phyloP scores from a whole-genome alignment of 1,140 invertebrate species.

The Drosophila triauraria region DNA sequence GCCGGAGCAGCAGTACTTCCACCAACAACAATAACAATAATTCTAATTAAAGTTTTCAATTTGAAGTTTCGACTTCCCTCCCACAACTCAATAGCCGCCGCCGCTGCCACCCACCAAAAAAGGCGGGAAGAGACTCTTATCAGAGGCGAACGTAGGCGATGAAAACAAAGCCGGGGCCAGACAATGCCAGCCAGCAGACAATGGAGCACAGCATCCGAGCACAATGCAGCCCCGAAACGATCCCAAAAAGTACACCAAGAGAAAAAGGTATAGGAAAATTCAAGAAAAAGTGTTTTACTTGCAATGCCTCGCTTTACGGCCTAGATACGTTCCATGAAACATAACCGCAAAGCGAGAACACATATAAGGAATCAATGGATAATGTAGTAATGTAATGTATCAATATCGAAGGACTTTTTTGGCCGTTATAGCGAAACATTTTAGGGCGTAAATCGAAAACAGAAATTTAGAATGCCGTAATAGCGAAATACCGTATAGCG shows the following conservation, averaged over 20 bases:
- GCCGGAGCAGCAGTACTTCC: slow-evolving; percentile 19
- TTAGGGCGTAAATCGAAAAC: no score
- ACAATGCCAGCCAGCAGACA: slow-evolving; percentile 72
- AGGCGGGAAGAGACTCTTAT: slow-evolving; percentile 58
- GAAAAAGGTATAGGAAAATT: background rate
- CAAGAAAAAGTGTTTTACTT: rapidly evolving
- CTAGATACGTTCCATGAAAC: no score
- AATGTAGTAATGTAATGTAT: no score
- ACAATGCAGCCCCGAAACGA: slow-evolving; percentile 44
- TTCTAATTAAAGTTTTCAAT: slow-evolving; percentile 84
- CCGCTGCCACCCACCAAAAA: slow-evolving; percentile 16
- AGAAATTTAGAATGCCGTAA: no score
- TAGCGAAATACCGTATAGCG: no score
- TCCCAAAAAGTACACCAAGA: slow-evolving; percentile 19
- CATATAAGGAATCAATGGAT: no score
- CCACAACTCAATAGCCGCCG: background rate
- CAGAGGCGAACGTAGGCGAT: slow-evolving; percentile 58
- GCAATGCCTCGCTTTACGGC: no score
- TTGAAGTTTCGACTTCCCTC: slow-evolving; percentile 69
- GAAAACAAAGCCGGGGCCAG: slow-evolving; percentile 64
- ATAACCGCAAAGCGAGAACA: no score
- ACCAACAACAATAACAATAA: slow-evolving; percentile 71
- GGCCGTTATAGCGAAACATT: no score
- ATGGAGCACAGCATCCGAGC: slow-evolving; percentile 51
- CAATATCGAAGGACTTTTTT: no score